Evolutionary conservation across 2,113 vertebrate species (phyloP).

Genomic region (Brienomyrus longianalis): DNA sequence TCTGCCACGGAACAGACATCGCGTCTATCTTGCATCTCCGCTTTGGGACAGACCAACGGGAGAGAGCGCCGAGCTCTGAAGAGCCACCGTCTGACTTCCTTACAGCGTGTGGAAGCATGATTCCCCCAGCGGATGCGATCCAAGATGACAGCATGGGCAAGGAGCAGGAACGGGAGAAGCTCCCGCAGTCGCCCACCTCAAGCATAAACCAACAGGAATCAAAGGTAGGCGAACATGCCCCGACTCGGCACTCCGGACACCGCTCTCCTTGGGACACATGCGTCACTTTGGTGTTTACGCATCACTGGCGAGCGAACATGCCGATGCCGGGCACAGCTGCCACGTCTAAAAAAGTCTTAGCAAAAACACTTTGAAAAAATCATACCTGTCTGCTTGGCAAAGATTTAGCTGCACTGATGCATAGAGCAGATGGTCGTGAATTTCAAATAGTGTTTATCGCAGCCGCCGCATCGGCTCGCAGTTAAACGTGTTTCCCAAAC

Average conservation of each 20-base stretch:
- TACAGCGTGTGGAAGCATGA: slow-evolving; percentile 46
- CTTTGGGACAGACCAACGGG: neutral
- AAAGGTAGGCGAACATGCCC: slow-evolving; percentile 49
- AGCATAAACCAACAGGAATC: slow-evolving; percentile 57
- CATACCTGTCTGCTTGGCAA: neutral
- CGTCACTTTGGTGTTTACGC: neutral
- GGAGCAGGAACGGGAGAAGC: slow-evolving; percentile 51
- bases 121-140: slow-evolving; percentile 54
- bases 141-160: slow-evolving; percentile 57
- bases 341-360: neutral
- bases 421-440: neutral
- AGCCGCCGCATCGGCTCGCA: neutral
- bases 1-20: neutral
- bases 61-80: neutral
- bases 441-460: neutral
- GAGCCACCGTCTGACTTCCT: neutral
- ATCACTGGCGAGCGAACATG: neutral
- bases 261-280: neutral
- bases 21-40: neutral
- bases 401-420: neutral
- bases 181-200: slow-evolving; percentile 53
- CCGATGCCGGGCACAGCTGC: neutral
- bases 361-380: neutral
- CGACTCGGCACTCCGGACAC: neutral
- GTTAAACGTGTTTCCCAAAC: neutral